Evolutionary conservation across 1,140 invertebrate species (phyloP).

Genomic region (Tetraneura akinire): DNA sequence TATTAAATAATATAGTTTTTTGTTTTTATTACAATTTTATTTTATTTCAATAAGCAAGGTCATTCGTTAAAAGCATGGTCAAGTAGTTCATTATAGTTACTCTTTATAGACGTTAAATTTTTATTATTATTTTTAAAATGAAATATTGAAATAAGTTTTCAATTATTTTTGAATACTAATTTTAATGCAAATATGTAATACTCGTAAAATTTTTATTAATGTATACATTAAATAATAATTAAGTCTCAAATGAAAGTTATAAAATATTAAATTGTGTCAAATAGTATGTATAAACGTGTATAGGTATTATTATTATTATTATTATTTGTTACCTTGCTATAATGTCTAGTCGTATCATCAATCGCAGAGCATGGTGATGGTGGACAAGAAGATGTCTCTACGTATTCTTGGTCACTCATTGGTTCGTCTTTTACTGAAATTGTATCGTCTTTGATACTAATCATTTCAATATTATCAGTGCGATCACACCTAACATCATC

Average conservation of each 20-base stretch:
- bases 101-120: too few species aligned
- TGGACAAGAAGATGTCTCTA: conserved; percentile 56
- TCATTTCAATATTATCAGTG: conserved; percentile 55
- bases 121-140: too few species aligned
- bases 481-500: conserved; percentile 55
- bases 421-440: conserved; percentile 60
- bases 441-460: conserved; percentile 57
- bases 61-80: background rate
- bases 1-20: too few species aligned
- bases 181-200: too few species aligned
- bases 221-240: too few species aligned
- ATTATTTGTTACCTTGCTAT: conserved; percentile 11
- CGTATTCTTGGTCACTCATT: conserved; percentile 56
- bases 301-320: too few species aligned
- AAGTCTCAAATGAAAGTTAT: too few species aligned
- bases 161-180: too few species aligned
- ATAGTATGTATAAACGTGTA: too few species aligned
- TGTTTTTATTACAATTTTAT: background rate
- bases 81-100: background rate
- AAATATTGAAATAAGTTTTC: too few species aligned
- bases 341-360: conserved; percentile 50
- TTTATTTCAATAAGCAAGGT: background rate
- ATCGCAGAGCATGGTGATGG: conserved; percentile 55
- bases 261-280: too few species aligned
- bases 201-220: too few species aligned